Evolutionary conservation across 1,140 invertebrate genomes (phyloP), one percentile per base, ranked within the genome.

Genomic region (Leptinotarsa undecemlineata): DNA sequence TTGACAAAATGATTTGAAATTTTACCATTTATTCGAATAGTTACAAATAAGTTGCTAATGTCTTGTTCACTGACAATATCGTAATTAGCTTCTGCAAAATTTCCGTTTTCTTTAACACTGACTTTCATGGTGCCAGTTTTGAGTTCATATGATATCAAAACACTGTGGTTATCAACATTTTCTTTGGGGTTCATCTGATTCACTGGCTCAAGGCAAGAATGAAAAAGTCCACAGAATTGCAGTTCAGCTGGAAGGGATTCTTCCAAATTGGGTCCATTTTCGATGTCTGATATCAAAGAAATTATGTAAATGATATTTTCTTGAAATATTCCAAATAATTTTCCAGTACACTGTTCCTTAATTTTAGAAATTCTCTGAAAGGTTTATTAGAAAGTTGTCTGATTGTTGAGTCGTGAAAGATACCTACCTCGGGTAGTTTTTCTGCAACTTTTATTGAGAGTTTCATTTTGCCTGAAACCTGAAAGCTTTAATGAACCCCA

Each of bases 141-240:
- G 23, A 89, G 75, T n/a, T 86, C 85, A 78, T 87, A 90, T 79
- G 89, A 89, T 33, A 93, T 84, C 74, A 93, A 85, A 60, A 93
- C 86, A 86, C 93, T 93, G 67, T 92, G 93, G 72, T 93, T 90
- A 84, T 93, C 91, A 77, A 93, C 89, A 82, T 91, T 89, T 88
- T 91, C 79, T 77, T 88, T 85, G 72, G 69, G 71, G 66, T 74
- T 67, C 19, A 75, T 74, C 11, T 78, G 71, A 47, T 77, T 68
- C 69, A 80, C 51, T 60, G 75, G 73, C 74, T 66, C 51, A 74
- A 72, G 73, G 77, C 71, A 60, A 75, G 71, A 67, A 77, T 75
- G 57, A 72, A 78, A 77, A 23, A 78, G n/a, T 48, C 92, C 93
- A 83, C 91, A 93, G 26, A 93, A 85, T 86, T 94, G 92, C 74